Conservation (phyloP, 2,888 invertebrate genomes). For the Serrognathus titanus region DNA sequence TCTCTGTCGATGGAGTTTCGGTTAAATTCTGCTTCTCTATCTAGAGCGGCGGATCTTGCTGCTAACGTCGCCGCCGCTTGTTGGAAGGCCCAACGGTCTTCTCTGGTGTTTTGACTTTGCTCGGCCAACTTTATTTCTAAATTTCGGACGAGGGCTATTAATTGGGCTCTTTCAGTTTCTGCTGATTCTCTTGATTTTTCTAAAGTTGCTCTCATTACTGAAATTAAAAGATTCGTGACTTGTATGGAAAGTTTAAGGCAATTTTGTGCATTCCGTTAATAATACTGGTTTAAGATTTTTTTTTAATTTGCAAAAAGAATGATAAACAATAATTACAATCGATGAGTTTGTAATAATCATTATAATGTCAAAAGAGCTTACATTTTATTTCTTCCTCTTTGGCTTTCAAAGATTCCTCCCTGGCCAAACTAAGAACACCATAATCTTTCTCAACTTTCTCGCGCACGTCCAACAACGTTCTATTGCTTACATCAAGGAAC, state of each 20-base stretch:
- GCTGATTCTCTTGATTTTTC: conserved; percentile 56
- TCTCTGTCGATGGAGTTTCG: conserved; percentile 57
- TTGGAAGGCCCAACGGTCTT: conserved; percentile 51
- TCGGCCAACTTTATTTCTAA: conserved; percentile 58
- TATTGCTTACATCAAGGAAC: conserved; percentile 52
- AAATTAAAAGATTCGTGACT: conserved; percentile 19
- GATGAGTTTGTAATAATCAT: too few species aligned
- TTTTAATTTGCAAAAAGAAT: not conserved
- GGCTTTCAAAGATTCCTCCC: conserved; percentile 51
- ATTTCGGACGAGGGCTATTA: conserved; percentile 53
- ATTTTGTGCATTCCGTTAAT: too few species aligned
- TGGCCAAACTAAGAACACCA: conserved; percentile 49
- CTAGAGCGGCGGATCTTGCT: conserved; percentile 60
- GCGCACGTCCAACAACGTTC: conserved; percentile 49
- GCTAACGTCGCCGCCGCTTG: conserved; percentile 60
- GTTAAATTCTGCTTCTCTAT: conserved; percentile 59
- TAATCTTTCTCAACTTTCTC: conserved; percentile 51
- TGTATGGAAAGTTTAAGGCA: not conserved
- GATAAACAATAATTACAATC: not conserved
- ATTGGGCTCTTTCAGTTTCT: conserved; percentile 56
- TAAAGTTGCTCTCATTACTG: conserved; percentile 56
- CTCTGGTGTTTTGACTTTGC: conserved; percentile 52
- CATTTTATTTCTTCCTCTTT: conserved; percentile 58
- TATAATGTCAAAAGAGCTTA: conserved; percentile 31
- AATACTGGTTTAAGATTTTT: too few species aligned